A percentile compares a stretch with the other conserved stretches of the same genome.
These are phyloP conservation scores for Atherinomorus stipes DNA, from an alignment of 2,113 vertebrate genomes.

Conservation along the genomic window DNA sequence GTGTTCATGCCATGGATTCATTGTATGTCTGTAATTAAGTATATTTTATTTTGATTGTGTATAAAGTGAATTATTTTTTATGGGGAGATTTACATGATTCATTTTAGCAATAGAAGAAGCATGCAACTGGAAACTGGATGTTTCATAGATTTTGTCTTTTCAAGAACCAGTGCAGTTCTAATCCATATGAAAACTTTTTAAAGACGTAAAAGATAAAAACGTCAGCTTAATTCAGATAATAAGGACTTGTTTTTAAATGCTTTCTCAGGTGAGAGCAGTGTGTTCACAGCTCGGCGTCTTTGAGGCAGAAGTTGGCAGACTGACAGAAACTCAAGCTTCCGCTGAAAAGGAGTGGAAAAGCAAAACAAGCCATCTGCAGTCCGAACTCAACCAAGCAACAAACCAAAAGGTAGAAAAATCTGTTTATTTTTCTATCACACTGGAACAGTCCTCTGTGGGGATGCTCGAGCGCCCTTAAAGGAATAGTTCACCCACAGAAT, in stretches of 20 bases:
- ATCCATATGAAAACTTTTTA: too few species aligned
- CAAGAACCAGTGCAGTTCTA: neutral
- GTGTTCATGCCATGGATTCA: neutral
- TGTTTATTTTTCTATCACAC: neutral
- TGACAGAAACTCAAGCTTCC: conserved; percentile 82
- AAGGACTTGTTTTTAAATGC: neutral
- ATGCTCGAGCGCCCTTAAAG: neutral
- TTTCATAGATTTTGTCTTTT: neutral
- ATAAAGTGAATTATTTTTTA: too few species aligned
- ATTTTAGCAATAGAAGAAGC: too few species aligned
- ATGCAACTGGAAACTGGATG: too few species aligned
- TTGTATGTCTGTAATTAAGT: too few species aligned
- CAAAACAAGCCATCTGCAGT: conserved; percentile 79
- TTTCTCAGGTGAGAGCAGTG: conserved; percentile 84
- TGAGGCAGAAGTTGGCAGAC: conserved; percentile 83
- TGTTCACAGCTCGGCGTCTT: conserved; percentile 82
- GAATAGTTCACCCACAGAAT: too few species aligned
- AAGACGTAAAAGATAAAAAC: conserved; percentile 1
- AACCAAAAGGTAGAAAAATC: conserved; percentile 86
- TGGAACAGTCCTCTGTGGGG: too few species aligned
- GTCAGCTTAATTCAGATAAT: neutral
- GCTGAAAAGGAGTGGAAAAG: conserved; percentile 77
- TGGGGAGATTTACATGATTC: too few species aligned
- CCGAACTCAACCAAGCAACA: conserved; percentile 80
- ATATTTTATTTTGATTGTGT: too few species aligned